Evolutionary conservation across 2,113 vertebrate species (phyloP), one percentile per base, ranked within the genome.

Genomic region (Holacanthus passer): DNA sequence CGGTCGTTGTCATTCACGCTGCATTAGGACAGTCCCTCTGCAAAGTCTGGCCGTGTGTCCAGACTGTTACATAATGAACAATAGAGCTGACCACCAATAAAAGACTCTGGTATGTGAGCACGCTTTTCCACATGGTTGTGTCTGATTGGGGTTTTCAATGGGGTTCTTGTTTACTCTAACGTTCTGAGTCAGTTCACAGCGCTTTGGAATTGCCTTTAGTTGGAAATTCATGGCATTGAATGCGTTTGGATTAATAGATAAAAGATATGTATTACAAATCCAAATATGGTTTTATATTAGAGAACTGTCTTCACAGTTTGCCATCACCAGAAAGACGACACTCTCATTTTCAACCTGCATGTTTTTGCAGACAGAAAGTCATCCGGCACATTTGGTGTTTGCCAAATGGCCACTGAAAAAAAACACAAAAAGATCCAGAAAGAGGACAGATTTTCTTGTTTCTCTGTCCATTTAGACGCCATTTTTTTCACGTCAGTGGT

Each of bases 31-130:
- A 2, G 43, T 22, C 58, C 29, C 29, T 68, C 16, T 37, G 5
- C 52, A 73, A 7, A 68, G 17, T 64, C 64, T 83, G 84, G 69
- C 68, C 37, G 50, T 43, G 47, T 20, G 22, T 73, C 43, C 77
- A 19, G 69, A 14, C 32, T 39, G 75, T 88, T 92, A 14, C 48
- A 0, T 88, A 92, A 90, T 43, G 22, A 68, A 86, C 89, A 90
- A 88, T 50, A 60, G 83, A 72, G 41, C 45, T 3, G 24, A 60
- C 31, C 1, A n/a, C 56, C 66, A 56, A 0, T 82, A 60, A 90
- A 81, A 82, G 83, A 31, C 71, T 55, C 22, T 83, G 87, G 89
- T 31, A 91, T 90, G 81, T 24, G 6, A 63, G 69, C 48, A 47
- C 62, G 31, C 32, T 63, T 77, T 85, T 89, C 77, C 77, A 75